phyloP scores from a whole-genome alignment of 2,888 invertebrate genomes.

The Drosophila nr. medialis region DNA sequence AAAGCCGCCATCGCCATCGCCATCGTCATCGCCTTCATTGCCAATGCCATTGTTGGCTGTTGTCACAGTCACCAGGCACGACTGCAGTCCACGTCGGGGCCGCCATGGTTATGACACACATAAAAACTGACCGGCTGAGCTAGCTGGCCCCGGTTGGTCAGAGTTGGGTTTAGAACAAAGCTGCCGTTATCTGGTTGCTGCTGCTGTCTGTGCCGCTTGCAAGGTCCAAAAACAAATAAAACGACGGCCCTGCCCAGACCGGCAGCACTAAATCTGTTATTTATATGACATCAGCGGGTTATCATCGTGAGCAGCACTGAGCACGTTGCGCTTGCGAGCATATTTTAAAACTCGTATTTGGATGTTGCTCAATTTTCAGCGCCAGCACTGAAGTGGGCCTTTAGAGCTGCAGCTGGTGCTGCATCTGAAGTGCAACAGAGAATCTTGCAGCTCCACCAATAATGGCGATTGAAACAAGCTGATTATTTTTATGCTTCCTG shows the following conservation, averaged over 20 bases:
- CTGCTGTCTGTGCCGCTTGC: conserved; percentile 36
- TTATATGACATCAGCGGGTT: conserved; percentile 71
- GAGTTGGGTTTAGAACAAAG: conserved; percentile 50
- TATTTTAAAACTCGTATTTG: conserved; percentile 44
- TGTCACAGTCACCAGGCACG: conserved; percentile 39
- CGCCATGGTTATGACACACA: conserved; percentile 63
- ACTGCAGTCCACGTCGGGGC: conserved; percentile 34
- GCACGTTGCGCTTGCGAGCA: conserved; percentile 36
- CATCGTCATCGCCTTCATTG: conserved; percentile 18
- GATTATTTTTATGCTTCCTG: background rate
- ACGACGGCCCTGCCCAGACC: conserved; percentile 44
- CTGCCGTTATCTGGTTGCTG: conserved; percentile 47
- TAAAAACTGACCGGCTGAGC: conserved; percentile 56
- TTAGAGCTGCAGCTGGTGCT: background rate
- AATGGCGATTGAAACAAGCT: background rate
- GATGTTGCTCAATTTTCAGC: conserved; percentile 7
- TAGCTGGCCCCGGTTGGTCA: conserved; percentile 11
- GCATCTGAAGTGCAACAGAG: background rate
- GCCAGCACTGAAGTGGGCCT: background rate
- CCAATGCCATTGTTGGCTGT: conserved; percentile 9
- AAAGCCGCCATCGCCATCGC: conserved; percentile 40
- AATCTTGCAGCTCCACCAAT: background rate
- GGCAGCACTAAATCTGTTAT: conserved; percentile 75
- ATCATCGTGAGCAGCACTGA: conserved; percentile 38
- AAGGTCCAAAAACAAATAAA: conserved; percentile 68